Conservation (phyloP, 2,113 vertebrate genomes). For the Psittacus erithacus region DNA sequence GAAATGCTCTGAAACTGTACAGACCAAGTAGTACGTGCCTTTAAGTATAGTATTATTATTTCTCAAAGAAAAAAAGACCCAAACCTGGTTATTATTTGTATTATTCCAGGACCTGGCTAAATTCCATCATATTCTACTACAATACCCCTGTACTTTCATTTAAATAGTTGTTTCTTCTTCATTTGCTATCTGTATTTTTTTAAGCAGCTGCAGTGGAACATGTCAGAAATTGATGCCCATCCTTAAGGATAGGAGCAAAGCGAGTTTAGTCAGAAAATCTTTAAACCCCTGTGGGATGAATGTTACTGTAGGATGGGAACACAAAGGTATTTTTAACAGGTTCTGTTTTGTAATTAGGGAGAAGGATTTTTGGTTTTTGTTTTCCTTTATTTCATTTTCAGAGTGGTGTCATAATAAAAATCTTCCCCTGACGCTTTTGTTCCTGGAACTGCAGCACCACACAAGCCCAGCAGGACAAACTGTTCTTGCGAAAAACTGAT, state of each 20-base stretch:
- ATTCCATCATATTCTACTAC: neutral
- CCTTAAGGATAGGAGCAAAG: neutral
- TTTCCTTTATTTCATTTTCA: conserved; percentile 10
- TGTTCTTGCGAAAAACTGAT: conserved; percentile 43
- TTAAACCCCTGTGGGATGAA: neutral
- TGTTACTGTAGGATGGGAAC: neutral
- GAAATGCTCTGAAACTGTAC: neutral
- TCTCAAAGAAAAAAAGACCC: neutral
- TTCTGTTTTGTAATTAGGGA: neutral
- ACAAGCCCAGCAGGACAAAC: conserved; percentile 40
- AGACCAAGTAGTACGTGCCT: neutral
- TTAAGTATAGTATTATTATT: neutral
- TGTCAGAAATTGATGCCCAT: neutral
- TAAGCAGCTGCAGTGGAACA: neutral
- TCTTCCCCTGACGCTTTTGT: neutral
- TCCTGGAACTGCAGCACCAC: conserved; percentile 31
- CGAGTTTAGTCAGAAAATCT: neutral
- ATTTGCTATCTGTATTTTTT: neutral
- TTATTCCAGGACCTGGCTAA: neutral
- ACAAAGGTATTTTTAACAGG: neutral
- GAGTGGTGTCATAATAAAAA: conserved; percentile 8
- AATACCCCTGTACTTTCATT: neutral
- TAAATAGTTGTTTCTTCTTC: neutral
- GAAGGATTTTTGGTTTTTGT: neutral
- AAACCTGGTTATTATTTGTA: neutral